Base-by-base conservation (phyloP, 2,888 invertebrate species). In the Drosophila neonasuta region DNA sequence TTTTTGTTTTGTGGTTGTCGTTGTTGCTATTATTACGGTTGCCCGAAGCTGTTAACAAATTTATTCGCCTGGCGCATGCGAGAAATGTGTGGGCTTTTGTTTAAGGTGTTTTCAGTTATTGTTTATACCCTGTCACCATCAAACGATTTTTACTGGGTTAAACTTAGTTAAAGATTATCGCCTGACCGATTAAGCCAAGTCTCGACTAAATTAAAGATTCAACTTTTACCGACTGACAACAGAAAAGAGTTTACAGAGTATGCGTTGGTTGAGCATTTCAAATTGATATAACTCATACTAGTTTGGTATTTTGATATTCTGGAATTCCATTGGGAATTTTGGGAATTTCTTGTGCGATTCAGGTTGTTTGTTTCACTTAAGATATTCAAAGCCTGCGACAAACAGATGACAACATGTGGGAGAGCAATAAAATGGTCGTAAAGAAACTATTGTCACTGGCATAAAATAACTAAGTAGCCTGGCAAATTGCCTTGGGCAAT, bases 61-160 rank as follows among this genome's bases (percentile, higher is more conserved):
- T 84, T 70, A 80, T 80, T 41, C 71, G 71, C 20, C 29, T 45
- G 66, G 42, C 83, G 58, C 54, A 83, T 78, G 80, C 60, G 41
- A 66, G 50, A 54, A 63, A 52, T 67, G 49, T 65, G 45, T 51
- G 61, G 57, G 60, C 13, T 66, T 65, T 17, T 17, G 46, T 30
- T 30, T 29, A n/a, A 42, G 42, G 32, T 24, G 46, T 11, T 24
- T 29, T 36, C n/a, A 13, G 29, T 24, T 20, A 36, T 9, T 29
- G 15, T 24, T n/a, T 32, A 50, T 50, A 50, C 36, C 50, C 32
- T 36, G 20, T 45, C 30, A 7, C 39, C 39, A 9, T 15, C 7
- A 39, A 41, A 4, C 10, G 15, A 5, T 17, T 10, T 2, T 8
- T 15, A 52, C 41, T 52, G n/a, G 20, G 7, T 24, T n/a, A 24